A percentile compares a stretch with the other conserved stretches of the same genome.
These are phyloP conservation scores for Lophura nycthemera DNA, from an alignment of 2,113 vertebrate genomes.

Conservation along the genomic window DNA sequence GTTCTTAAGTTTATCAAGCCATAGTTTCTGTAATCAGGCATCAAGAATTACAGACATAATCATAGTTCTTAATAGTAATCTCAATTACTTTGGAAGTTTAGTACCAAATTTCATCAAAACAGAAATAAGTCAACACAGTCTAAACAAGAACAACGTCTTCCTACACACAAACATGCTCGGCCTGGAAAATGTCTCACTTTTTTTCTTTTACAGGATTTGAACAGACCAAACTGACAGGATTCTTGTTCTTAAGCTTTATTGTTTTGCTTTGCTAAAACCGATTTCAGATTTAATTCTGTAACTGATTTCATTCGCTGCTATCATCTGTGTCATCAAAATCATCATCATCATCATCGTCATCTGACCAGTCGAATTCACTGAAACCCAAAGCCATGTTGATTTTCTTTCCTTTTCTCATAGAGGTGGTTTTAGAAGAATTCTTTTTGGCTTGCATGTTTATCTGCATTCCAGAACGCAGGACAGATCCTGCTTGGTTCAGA, in stretches of 20 bases:
- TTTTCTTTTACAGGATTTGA: slow-evolving; percentile 70
- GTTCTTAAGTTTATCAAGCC: slow-evolving; percentile 47
- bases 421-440: slow-evolving; percentile 91
- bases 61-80: slow-evolving; percentile 39
- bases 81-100: slow-evolving; percentile 53
- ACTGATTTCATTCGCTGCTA: slow-evolving; percentile 81
- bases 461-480: slow-evolving; percentile 90
- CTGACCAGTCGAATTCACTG: slow-evolving; percentile 87
- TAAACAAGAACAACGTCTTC: slow-evolving; percentile 56
- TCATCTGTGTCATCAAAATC: slow-evolving; percentile 78
- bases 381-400: slow-evolving; percentile 92
- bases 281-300: slow-evolving; percentile 57
- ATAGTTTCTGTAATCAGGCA: slow-evolving; percentile 79
- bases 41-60: slow-evolving; percentile 52
- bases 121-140: slow-evolving; percentile 62
- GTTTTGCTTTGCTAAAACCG: slow-evolving; percentile 45
- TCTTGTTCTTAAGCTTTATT: slow-evolving; percentile 68
- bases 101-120: slow-evolving; percentile 68
- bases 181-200: slow-evolving; percentile 44
- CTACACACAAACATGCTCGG: slow-evolving; percentile 59
- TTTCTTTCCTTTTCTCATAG: slow-evolving; percentile 90
- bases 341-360: slow-evolving; percentile 82
- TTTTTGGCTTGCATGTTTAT: slow-evolving; percentile 94
- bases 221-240: slow-evolving; percentile 76
- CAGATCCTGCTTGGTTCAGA: slow-evolving; percentile 86